phyloP scores from a whole-genome alignment of 2,888 invertebrate species.

The Torymus auratus region DNA sequence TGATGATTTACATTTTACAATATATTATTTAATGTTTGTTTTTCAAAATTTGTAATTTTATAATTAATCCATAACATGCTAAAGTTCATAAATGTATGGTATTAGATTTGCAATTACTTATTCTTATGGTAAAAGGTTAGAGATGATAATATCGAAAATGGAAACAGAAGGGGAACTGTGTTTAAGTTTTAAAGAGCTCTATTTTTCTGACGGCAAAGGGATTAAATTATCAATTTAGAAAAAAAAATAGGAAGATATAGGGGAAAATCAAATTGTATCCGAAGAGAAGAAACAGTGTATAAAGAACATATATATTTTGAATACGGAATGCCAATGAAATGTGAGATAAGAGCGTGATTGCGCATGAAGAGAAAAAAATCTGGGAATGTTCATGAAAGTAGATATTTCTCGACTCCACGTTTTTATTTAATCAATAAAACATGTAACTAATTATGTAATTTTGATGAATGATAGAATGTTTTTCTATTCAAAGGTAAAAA shows the following conservation, averaged over 20 bases:
- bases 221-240: conserved; percentile 59
- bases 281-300: neutral
- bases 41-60: too few relatives aligned
- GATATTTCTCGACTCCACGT: neutral
- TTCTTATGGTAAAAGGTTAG: conserved; percentile 23
- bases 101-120: neutral
- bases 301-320: conserved; percentile 51
- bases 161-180: conserved; percentile 64
- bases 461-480: too few relatives aligned
- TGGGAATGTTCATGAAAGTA: conserved; percentile 5
- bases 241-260: conserved; percentile 55
- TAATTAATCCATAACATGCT: neutral
- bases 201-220: conserved; percentile 70
- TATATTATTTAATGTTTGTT: too few relatives aligned
- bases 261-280: conserved; percentile 51
- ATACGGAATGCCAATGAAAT: conserved; percentile 58
- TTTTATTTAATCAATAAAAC: neutral
- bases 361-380: conserved; percentile 21
- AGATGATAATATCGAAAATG: neutral
- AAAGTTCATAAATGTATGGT: neutral
- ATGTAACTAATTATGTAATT: too few relatives aligned
- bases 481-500: neutral
- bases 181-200: conserved; percentile 75
- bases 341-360: conserved; percentile 1
- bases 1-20: too few relatives aligned